These are phyloP conservation scores for Corydoras sp. DNA, from an alignment of 2,113 vertebrate genomes.

Conservation along the genomic window DNA sequence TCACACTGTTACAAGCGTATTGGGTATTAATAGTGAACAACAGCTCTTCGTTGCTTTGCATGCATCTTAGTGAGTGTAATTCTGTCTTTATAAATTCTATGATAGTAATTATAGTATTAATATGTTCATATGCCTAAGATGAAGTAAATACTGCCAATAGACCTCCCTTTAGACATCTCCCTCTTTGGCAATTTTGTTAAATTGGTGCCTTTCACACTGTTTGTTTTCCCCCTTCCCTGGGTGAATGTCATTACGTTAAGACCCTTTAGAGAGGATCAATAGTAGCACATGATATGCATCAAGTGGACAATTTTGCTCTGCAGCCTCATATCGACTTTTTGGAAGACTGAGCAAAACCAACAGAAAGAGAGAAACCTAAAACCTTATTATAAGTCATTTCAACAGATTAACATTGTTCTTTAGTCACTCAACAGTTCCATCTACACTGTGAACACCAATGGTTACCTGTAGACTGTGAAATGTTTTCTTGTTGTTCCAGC, in stretches of 20 bases:
- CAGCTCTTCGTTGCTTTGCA: too few species aligned
- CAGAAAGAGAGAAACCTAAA: conserved; percentile 1
- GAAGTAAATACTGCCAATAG: conserved; percentile 19
- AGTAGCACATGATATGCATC: conserved; percentile 58
- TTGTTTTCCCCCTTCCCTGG: conserved; percentile 46
- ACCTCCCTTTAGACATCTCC: conserved; percentile 24
- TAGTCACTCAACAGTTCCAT: not conserved
- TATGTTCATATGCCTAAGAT: conserved; percentile 5
- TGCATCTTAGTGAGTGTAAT: not conserved
- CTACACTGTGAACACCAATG: not conserved
- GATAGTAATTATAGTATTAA: too few species aligned
- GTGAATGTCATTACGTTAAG: conserved; percentile 57
- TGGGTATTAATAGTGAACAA: too few species aligned
- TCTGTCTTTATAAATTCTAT: conserved; percentile 1
- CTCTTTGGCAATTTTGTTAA: conserved; percentile 40
- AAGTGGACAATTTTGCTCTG: conserved; percentile 59
- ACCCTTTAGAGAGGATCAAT: conserved; percentile 62
- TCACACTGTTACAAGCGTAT: too few species aligned
- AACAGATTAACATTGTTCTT: not conserved
- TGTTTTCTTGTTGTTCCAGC: conserved; percentile 3
- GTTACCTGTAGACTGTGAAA: conserved; percentile 14
- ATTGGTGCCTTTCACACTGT: conserved; percentile 48
- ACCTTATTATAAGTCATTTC: conserved; percentile 2
- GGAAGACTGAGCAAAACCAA: conserved; percentile 25
- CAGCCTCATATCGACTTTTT: conserved; percentile 40